Percentiles rank a stretch among this genome's conserved stretches.
phyloP scores from a whole-genome alignment of 2,113 vertebrate species.

The Ophthalmolycus amberensis region DNA sequence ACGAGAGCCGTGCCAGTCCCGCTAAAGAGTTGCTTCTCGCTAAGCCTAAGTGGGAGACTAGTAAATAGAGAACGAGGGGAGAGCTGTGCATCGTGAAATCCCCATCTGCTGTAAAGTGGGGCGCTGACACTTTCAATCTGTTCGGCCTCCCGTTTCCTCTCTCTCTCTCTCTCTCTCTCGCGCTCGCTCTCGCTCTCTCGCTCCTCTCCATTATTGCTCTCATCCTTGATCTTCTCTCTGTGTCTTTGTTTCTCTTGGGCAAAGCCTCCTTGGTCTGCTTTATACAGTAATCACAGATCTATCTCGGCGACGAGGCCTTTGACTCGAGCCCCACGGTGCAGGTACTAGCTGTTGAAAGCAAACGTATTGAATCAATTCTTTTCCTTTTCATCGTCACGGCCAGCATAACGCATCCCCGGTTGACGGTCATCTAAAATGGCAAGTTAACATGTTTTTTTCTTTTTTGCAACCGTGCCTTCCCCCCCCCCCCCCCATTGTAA shows the following conservation, averaged over 20 bases:
- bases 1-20: conserved; percentile 56
- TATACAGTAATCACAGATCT: conserved; percentile 58
- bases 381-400: conserved; percentile 11
- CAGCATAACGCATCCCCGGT: conserved; percentile 5
- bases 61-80: conserved; percentile 73
- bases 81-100: conserved; percentile 72
- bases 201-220: conserved; percentile 53
- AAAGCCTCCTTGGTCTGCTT: conserved; percentile 43
- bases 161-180: conserved; percentile 46
- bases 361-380: conserved; percentile 29
- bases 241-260: conserved; percentile 60
- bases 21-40: conserved; percentile 66
- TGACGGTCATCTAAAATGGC: conserved; percentile 29
- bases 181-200: conserved; percentile 48
- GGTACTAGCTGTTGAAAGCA: conserved; percentile 42
- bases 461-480: conserved; percentile 30
- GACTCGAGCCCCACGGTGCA: conserved; percentile 36
- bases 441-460: conserved; percentile 28
- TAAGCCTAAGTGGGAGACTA: conserved; percentile 71
- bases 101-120: conserved; percentile 77
- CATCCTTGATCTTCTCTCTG: conserved; percentile 56
- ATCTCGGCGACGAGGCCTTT: conserved; percentile 38
- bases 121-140: conserved; percentile 78
- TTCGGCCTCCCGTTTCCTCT: conserved; percentile 48
- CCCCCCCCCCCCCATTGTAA: conserved; percentile 17